Percentiles rank a stretch among this genome's conserved stretches.
Evolutionary conservation across 2,113 vertebrate genomes (phyloP).

Genomic region (Corvus moneduloides): DNA sequence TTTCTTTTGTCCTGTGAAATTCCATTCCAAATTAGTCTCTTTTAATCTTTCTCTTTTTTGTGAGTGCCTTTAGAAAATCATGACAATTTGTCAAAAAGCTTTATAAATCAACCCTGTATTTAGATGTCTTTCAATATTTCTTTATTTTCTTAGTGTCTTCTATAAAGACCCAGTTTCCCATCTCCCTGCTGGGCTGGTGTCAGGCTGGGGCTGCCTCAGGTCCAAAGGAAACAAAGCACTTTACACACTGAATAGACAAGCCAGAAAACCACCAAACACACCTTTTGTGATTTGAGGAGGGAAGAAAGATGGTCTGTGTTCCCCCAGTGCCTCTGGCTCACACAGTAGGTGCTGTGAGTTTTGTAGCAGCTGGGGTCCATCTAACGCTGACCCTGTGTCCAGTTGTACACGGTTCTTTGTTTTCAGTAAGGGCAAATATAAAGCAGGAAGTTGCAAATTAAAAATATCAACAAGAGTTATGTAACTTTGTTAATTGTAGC

Average conservation of each 20-base stretch:
- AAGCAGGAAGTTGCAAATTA: neutral
- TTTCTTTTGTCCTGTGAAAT: neutral
- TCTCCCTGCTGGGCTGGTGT: neutral
- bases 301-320: no score
- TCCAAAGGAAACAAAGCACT: neutral
- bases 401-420: neutral
- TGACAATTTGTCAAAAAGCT: neutral
- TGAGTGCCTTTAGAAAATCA: neutral
- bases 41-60: neutral
- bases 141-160: neutral
- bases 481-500: neutral
- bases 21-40: neutral
- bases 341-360: neutral
- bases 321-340: neutral
- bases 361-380: neutral
- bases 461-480: neutral
- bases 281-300: neutral
- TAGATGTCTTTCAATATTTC: neutral
- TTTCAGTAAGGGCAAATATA: neutral
- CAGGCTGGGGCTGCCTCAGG: neutral
- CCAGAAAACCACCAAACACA: neutral
- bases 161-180: neutral
- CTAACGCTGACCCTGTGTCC: no score
- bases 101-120: neutral
- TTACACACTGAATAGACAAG: neutral